A percentile compares a stretch with the other conserved stretches of the same genome.
Conservation (phyloP, 2,797 vertebrate species). For the Tokudaia tokunoshimensis region DNA sequence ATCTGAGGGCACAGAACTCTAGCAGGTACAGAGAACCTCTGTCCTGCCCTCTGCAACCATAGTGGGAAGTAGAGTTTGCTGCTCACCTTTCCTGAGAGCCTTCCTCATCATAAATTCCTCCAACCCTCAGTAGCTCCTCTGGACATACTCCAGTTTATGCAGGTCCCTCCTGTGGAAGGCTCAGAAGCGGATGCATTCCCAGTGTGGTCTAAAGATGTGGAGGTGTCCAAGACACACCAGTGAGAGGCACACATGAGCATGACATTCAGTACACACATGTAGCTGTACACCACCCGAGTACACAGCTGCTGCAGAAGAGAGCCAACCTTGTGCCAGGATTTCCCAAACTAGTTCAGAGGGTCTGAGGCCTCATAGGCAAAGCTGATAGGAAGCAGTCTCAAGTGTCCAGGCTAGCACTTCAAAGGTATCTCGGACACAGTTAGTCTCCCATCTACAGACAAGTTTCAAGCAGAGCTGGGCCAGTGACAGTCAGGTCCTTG, state of each 20-base stretch:
- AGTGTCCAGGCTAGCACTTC: not conserved
- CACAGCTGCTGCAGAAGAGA: not conserved
- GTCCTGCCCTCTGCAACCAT: not conserved
- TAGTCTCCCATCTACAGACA: not conserved
- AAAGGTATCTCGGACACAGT: not conserved
- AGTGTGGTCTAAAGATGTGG: not conserved
- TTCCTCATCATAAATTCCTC: not conserved
- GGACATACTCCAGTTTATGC: not conserved
- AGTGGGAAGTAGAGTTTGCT: not conserved
- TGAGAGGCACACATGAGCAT: not conserved
- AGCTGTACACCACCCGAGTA: not conserved
- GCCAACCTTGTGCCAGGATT: not conserved
- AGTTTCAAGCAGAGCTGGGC: constrained; percentile 78
- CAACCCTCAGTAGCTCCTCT: not conserved
- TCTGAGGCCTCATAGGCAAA: not conserved
- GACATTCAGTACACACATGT: not conserved
- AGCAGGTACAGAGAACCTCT: not conserved
- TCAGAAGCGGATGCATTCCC: not conserved
- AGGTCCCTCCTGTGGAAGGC: not conserved
- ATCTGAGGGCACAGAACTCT: not conserved
- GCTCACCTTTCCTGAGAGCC: not conserved
- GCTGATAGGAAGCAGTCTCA: not conserved
- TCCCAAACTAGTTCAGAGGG: not conserved
- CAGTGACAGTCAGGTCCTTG: constrained; percentile 66
- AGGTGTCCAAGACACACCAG: not conserved